These are phyloP conservation scores for Catharus fuscescens DNA, from an alignment of 2,113 vertebrate species.

Conservation along the genomic window DNA sequence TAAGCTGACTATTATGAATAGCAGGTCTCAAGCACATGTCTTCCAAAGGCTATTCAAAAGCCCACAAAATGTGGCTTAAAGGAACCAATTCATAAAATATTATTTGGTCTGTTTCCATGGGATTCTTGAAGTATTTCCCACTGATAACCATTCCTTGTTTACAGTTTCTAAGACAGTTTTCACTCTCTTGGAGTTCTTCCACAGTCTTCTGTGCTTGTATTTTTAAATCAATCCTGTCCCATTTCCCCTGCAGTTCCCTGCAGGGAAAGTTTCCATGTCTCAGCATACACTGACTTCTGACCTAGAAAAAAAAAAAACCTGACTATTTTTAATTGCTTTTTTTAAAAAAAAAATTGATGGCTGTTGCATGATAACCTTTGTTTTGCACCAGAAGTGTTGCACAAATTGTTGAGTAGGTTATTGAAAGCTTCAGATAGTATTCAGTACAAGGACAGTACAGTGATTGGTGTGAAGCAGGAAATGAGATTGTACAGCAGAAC, in stretches of 20 bases:
- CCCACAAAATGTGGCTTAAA: conserved; percentile 28
- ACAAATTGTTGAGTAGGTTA: not conserved
- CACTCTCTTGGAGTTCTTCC: conserved; percentile 43
- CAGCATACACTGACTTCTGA: not conserved
- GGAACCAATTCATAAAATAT: conserved; percentile 50
- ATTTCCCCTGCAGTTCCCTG: not conserved
- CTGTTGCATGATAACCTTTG: not conserved
- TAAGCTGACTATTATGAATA: conserved; percentile 16
- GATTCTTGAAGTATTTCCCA: conserved; percentile 47
- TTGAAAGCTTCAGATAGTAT: not conserved
- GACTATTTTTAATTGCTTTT: not conserved
- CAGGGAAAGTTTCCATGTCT: not conserved
- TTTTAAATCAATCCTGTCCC: conserved; percentile 25
- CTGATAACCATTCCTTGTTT: conserved; percentile 59
- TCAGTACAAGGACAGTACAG: not conserved
- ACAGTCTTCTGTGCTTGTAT: conserved; percentile 13
- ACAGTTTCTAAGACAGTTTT: conserved; percentile 51
- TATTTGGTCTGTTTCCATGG: conserved; percentile 52
- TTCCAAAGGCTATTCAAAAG: conserved; percentile 6
- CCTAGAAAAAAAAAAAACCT: not conserved
- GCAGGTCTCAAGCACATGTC: conserved; percentile 1
- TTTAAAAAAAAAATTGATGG: not conserved
- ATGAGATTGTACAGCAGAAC: conserved; percentile 11
- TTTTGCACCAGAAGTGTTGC: not conserved
- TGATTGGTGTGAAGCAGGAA: not conserved